Base-by-base conservation (phyloP, 2,888 invertebrate genomes). In the Pycnomerus fuliginosus region DNA sequence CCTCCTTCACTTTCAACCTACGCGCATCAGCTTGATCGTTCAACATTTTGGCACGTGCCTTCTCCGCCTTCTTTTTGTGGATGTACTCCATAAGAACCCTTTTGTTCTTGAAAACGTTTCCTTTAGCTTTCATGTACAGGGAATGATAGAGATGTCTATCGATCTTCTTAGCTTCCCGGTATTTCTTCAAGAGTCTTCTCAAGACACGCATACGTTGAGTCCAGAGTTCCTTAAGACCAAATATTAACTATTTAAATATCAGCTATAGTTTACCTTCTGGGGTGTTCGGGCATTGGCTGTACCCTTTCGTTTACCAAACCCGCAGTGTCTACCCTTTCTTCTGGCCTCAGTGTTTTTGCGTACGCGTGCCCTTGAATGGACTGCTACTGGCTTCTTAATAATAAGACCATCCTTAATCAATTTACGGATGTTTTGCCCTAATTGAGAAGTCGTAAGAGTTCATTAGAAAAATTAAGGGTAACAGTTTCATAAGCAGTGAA, bases 31-130 rank as follows among this genome's bases (percentile, higher is more conserved):
- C 98, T 76, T 98, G 97, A 75, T 99, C 98, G 61, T 93, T 73
- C 60, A 90, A 79, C 90, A 96, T 94, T 80, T 99, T 99, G 63
- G 93, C 86, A 76, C 99, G 89, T 56, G 92, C 90, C 75, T 98
- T 98, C 77, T 99, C 99, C 32, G 98, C 95, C 85, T 99, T 99
- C 87, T 96, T 97, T 82, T 99, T 99, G 82, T 99, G 99, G 75
- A 99, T 99, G 79, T 92, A 96, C 77, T 99, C 99, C 96, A 99
- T 99, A 38, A 99, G 80, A 23, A 97, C 94, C 73, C 99, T 87
- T 83, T 99, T 99, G 83, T 99, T 99, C 80, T 91, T 92, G 80
- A 93, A 93, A 58, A 91, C 91, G 72, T 93, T 92, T 84, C 93
- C 99, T 83, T 99, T 99, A 62, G 94, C 93, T 78, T 98, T 98